Evolutionary conservation across 2,113 vertebrate species (phyloP), one percentile per base, ranked within the genome.

Genomic region (Thamnophis sirtalis): DNA sequence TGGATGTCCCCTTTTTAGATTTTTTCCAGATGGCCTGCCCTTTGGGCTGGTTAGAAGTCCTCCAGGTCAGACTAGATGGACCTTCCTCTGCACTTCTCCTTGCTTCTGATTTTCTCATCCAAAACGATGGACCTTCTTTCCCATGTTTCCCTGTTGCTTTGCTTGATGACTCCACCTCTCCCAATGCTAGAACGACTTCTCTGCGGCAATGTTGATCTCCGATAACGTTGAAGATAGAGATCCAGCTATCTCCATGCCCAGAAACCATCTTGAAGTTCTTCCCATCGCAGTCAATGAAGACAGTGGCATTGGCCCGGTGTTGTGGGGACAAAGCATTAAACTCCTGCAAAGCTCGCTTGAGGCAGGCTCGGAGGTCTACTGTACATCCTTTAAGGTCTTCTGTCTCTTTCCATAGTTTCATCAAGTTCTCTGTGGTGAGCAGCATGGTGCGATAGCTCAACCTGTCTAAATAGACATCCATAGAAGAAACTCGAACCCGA

Each of bases 341-440:
- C 56, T 92, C 91, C 49, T 92, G 91, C 80, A 92, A 51, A 9
- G 88, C 91, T 89, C 91, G 91, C 55, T 92, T 92, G n/a, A 92
- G 55, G 48, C 91, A 92, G 15, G 91, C 91, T 50, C 91, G 91
- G n/a, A 92, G 88, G 49, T 92, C 91, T 33, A 86, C 91, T 19
- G 91, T 89, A 21, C 91, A 92, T 11, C 91, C 91, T 92, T 89
- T 92, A 33, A 92, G 50, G 55, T 49, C 58, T 51, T 89, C 91
- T 4, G 56, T 86, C 53, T 92, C 91, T 13, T 92, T 92, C 91
- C 88, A 92, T 24, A 89, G 55, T 63, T 92, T 92, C n/a, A 92
- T 55, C 48, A 92, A 54, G 88, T 92, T 92, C 15, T 89, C 91
- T 1, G 88, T 28, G 15, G 48, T 89, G 54, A 92, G 91, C 7